Base-by-base conservation (phyloP, 1,140 invertebrate genomes). In the Neodiprion pinetum region DNA sequence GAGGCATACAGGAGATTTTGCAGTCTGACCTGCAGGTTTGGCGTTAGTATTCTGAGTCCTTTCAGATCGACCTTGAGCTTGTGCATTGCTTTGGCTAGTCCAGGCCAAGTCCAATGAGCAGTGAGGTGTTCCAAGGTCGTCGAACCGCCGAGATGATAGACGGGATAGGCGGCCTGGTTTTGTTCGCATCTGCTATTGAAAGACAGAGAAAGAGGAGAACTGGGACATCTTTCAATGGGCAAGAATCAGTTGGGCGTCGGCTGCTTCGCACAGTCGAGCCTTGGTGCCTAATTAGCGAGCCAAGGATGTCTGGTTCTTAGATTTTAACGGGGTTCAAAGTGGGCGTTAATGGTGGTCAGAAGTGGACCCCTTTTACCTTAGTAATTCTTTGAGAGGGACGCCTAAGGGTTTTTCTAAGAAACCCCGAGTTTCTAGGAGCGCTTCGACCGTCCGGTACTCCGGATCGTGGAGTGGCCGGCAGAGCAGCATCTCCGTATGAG, bases 111-210 rank as follows among this genome's bases (percentile, higher is more conserved):
- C 80, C 91, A 91, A 80, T 92, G 90, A 72, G 91, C 89, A 50
- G 90, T 87, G 65, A 90, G 83, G 80, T 90, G 86, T 71, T 93
- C 93, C 53, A 93, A 86, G 82, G 94, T 92, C 71, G 92, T 84
- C 74, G 92, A 88, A 80, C 89, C 90, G 77, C 93, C 90, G 74
- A 95, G 86, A 82, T 92, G 90, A 82, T 95, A 94, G n/a, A 93
- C 91, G 67, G 90, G 86, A 88, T 94, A 95, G 49, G 91, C 90
- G 75, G 93, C 88, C 77, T 91, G 89, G 81, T 94, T 93, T 78
- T 91, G 85, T 83, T 92, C 89, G 83, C 94, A 95, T 79, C 92
- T 92, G 80, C 93, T 95, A 40, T 40, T 40, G 28, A 80, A 48
- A 66, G 73, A 76, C 76, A 23, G 68, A 21, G 28, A 75, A 87